These are phyloP conservation scores for Thecophora atra DNA, from an alignment of 2,888 invertebrate species.

Conservation along the genomic window DNA sequence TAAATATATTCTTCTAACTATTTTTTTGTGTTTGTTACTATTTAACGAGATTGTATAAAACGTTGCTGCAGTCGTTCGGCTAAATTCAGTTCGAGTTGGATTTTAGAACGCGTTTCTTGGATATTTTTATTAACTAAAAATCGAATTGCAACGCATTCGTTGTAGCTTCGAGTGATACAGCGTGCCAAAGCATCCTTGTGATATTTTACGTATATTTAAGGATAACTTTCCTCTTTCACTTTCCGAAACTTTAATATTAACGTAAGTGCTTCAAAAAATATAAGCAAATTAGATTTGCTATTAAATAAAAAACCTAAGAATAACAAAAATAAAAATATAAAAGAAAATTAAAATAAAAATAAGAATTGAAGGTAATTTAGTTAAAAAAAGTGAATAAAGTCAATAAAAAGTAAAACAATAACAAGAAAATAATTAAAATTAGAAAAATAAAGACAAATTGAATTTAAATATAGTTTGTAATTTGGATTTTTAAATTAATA, in stretches of 20 bases:
- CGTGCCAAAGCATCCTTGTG: constrained; percentile 33
- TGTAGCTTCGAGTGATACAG: not conserved
- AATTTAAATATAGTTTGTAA: no score
- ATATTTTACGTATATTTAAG: constrained; percentile 15
- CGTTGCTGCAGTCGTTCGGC: constrained; percentile 11
- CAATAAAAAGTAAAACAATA: not conserved
- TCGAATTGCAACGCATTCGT: not conserved
- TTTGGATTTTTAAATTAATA: no score
- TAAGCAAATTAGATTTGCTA: not conserved
- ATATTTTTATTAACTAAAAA: not conserved
- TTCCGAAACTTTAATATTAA: not conserved
- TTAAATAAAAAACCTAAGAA: constrained; percentile 12
- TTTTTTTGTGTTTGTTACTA: constrained; percentile 8
- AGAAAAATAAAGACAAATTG: no score
- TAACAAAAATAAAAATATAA: not conserved
- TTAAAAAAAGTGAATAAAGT: not conserved
- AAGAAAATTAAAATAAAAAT: not conserved
- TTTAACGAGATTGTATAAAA: constrained; percentile 30
- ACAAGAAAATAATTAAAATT: no score
- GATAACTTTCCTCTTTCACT: constrained; percentile 11
- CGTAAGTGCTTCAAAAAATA: constrained; percentile 6
- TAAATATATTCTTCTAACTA: not conserved
- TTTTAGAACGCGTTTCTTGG: constrained; percentile 28
- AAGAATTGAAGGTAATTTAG: constrained; percentile 10
- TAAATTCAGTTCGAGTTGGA: constrained; percentile 27